These are phyloP conservation scores for Rhyacichthys aspro DNA, from an alignment of 2,797 vertebrate genomes.

Conservation along the genomic window DNA sequence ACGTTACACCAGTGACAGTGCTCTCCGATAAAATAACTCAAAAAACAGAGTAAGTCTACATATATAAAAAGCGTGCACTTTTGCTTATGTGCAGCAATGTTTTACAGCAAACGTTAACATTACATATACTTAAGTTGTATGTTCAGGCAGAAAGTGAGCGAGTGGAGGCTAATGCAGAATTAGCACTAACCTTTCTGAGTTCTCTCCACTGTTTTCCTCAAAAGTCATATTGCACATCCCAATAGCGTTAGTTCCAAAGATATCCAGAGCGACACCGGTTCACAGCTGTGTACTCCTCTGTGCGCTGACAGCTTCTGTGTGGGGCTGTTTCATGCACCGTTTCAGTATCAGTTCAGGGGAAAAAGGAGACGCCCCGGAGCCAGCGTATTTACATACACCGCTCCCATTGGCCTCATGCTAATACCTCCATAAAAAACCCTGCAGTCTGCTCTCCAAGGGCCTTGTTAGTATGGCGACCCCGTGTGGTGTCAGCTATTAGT, in stretches of 20 bases:
- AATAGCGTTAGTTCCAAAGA: slow-evolving; percentile 41
- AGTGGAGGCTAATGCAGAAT: neutral
- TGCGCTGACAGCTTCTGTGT: neutral
- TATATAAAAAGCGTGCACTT: neutral
- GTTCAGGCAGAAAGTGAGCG: neutral
- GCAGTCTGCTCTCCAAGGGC: accelerated
- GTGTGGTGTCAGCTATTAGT: neutral
- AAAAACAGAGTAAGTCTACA: neutral
- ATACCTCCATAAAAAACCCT: neutral
- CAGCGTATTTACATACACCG: slow-evolving; percentile 54
- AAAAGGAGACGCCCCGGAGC: slow-evolving; percentile 2
- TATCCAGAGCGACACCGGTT: slow-evolving; percentile 44
- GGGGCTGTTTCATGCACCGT: neutral
- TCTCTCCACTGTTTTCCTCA: slow-evolving; percentile 88
- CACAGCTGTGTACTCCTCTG: neutral
- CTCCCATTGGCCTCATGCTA: slow-evolving; percentile 33
- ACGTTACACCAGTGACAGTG: neutral
- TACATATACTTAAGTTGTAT: neutral
- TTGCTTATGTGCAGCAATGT: neutral
- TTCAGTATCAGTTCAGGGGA: slow-evolving; percentile 2
- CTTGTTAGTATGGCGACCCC: slow-evolving; percentile 36
- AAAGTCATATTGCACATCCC: slow-evolving; percentile 91
- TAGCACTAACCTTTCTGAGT: slow-evolving; percentile 82
- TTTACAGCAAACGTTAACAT: no score
- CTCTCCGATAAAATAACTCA: neutral